phyloP scores from a whole-genome alignment of 1,140 invertebrate genomes.

The Papilio polytes region DNA sequence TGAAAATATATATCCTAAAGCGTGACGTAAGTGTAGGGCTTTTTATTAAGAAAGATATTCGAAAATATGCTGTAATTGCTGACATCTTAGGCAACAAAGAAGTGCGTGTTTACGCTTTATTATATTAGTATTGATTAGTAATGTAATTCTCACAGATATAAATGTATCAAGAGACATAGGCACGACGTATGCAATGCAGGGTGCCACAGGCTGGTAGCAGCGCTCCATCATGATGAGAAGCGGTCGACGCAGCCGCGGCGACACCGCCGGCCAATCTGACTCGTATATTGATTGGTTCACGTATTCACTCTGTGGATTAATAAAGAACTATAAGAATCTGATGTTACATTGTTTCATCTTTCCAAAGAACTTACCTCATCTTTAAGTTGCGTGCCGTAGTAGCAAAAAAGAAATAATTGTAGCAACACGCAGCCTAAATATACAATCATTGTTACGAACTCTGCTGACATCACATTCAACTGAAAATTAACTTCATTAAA shows the following conservation, averaged over 20 bases:
- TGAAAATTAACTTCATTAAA: not conserved
- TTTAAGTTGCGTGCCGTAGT: slow-evolving; percentile 3
- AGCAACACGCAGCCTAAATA: not conserved
- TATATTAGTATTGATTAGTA: too few species aligned
- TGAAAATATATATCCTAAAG: too few species aligned
- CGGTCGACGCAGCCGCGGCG: not conserved
- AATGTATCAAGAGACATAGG: not conserved
- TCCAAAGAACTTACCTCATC: not conserved
- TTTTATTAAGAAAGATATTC: too few species aligned
- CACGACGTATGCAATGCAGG: not conserved
- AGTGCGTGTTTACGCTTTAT: too few species aligned
- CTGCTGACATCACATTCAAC: not conserved
- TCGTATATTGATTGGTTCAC: not conserved
- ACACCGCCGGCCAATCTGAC: not conserved
- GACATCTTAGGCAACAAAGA: too few species aligned
- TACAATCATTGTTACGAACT: not conserved
- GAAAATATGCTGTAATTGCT: too few species aligned
- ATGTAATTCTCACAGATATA: slow-evolving; percentile 11
- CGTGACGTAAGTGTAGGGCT: too few species aligned
- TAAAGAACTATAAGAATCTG: not conserved
- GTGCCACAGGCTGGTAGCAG: not conserved
- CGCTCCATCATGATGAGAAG: slow-evolving; percentile 7
- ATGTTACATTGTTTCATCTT: not conserved
- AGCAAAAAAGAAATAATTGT: slow-evolving; percentile 3
- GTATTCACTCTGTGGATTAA: not conserved